Evolutionary conservation across 2,888 invertebrate genomes (phyloP).

Genomic region (Sinelater perroti): DNA sequence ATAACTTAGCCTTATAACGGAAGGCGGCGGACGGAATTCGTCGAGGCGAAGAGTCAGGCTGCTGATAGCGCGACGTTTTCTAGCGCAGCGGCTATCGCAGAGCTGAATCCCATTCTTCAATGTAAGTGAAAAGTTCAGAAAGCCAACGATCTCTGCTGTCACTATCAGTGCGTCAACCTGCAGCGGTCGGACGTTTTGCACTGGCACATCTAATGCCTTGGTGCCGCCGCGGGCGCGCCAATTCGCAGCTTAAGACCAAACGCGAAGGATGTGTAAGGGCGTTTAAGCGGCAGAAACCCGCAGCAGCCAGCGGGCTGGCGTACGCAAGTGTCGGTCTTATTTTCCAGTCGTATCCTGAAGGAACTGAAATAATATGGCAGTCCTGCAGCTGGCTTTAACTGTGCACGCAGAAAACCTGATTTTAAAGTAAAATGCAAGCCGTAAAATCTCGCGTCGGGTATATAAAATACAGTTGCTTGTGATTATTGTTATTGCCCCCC

Average conservation of each 20-base stretch:
- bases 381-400: slow-evolving; percentile 8
- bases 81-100: slow-evolving; percentile 34
- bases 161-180: slow-evolving; percentile 37
- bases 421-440: slow-evolving; percentile 1
- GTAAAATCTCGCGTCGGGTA: neutral
- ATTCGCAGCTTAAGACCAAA: neutral
- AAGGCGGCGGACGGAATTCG: slow-evolving; percentile 31
- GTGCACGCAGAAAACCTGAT: neutral
- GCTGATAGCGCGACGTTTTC: slow-evolving; percentile 35
- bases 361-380: neutral
- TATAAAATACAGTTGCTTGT: slow-evolving; percentile 12
- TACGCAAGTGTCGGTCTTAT: neutral
- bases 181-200: neutral
- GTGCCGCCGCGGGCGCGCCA: neutral
- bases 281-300: too few species aligned
- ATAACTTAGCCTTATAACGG: slow-evolving; percentile 35
- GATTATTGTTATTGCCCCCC: slow-evolving; percentile 2
- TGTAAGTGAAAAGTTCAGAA: slow-evolving; percentile 44
- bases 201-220: neutral
- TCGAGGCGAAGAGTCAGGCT: slow-evolving; percentile 35
- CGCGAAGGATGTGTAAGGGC: too few species aligned
- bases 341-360: neutral
- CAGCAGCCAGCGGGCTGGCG: neutral
- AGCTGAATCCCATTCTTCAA: slow-evolving; percentile 39
- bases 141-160: slow-evolving; percentile 44